A percentile compares a stretch with the other conserved stretches of the same genome.
Evolutionary conservation across 2,113 vertebrate species (phyloP).

Genomic region (Perccottus glenii): DNA sequence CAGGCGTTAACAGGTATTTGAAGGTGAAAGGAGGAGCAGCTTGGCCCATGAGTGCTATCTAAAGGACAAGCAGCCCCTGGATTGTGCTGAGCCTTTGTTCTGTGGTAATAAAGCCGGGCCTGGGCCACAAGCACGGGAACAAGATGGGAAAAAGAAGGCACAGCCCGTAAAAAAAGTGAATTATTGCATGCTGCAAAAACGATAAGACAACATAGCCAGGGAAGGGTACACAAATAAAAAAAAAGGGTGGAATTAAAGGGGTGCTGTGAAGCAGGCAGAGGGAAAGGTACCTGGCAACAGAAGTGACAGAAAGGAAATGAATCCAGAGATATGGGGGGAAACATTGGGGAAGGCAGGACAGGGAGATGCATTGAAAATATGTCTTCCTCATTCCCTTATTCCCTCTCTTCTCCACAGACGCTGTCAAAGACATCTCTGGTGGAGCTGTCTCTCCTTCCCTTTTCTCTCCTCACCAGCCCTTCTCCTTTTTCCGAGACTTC

Average conservation of each 20-base stretch:
- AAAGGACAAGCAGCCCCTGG: slow-evolving; percentile 45
- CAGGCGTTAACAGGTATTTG: slow-evolving; percentile 12
- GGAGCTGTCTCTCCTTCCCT: neutral
- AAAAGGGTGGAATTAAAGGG: slow-evolving; percentile 16
- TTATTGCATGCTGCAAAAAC: neutral
- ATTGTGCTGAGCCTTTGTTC: slow-evolving; percentile 35
- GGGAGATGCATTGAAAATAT: slow-evolving; percentile 23
- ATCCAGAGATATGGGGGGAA: slow-evolving; percentile 25
- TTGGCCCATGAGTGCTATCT: neutral
- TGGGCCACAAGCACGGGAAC: slow-evolving; percentile 16
- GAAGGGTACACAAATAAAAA: slow-evolving; percentile 22
- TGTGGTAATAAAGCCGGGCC: slow-evolving; percentile 33
- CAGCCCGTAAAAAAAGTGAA: slow-evolving; percentile 17
- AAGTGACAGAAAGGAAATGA: slow-evolving; percentile 36
- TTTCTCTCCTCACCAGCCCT: slow-evolving; percentile 3
- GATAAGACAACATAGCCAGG: slow-evolving; percentile 22
- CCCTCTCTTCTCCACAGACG: neutral
- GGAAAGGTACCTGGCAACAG: slow-evolving; percentile 25
- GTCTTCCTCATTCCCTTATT: neutral
- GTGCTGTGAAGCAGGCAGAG: slow-evolving; percentile 17
- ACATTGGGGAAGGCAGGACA: slow-evolving; percentile 14
- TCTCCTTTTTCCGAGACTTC: neutral
- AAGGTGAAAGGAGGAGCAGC: slow-evolving; percentile 38
- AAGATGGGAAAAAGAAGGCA: slow-evolving; percentile 15
- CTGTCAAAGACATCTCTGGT: neutral